Base-by-base conservation (phyloP, 2,888 invertebrate species). In the Empis stercorea region DNA sequence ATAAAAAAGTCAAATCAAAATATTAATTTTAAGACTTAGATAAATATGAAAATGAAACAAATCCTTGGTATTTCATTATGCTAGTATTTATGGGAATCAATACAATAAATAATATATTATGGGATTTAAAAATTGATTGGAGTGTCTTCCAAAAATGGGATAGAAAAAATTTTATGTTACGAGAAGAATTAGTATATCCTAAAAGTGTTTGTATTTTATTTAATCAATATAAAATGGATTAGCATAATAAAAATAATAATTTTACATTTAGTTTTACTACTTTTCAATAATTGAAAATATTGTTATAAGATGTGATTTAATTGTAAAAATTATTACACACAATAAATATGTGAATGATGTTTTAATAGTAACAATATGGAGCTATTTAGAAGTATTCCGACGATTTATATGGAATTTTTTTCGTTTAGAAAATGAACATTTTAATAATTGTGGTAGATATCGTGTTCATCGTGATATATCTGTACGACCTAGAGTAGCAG, bases 91-190 rank as follows among this genome's bases (percentile, higher is more conserved):
- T 27, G 23, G 2, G 4, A 4, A 27, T 27, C 2, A 27, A 27
- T 27, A 9, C 23, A 27, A 27, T 9, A 27, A 6, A 2, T 2
- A 27, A 27, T 27, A 7, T 9, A 27, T 7, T 80, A 17, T 89
- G 89, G 88, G 88, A 89, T 65, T 79, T 88, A 46, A 84, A 83
- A 70, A 86, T 89, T 84, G 89, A 89, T 74, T 89, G 88, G 88
- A 87, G 87, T 9, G 70, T 87, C 38, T 76, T 87, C 59, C 87
- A 87, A 65, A 74, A 77, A 51, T 76, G 78, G 54, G 78, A 83
- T 11, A 84, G 84, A 13, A 82, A 84, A 65, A 81, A 86, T 69
- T 74, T 71, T 60, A 79, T 84, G 61, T 71, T 87, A 34, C 67
- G 87, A 47, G 85, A 86, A 64, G 85, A 87, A 72, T 79, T 84